These are phyloP conservation scores for Cryptus viduatorius DNA, from an alignment of 2,888 invertebrate genomes.

Conservation along the genomic window DNA sequence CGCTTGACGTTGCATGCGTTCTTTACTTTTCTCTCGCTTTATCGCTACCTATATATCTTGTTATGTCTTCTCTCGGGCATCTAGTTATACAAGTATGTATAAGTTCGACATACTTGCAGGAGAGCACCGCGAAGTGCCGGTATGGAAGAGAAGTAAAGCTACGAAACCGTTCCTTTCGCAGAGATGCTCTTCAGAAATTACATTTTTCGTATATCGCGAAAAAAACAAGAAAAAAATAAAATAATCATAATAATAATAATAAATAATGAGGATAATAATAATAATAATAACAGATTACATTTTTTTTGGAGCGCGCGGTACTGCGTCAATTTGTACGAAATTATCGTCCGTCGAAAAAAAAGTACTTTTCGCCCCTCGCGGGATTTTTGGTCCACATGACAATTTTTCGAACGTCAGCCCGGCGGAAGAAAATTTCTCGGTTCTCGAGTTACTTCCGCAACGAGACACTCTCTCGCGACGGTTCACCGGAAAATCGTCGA, in stretches of 20 bases:
- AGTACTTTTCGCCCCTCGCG: too few relatives aligned
- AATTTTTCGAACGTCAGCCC: background rate
- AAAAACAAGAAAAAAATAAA: too few relatives aligned
- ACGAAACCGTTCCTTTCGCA: background rate
- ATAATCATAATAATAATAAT: too few relatives aligned
- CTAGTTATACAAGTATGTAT: background rate
- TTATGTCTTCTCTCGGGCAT: slow-evolving; percentile 11
- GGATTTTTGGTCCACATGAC: too few relatives aligned
- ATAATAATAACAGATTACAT: too few relatives aligned
- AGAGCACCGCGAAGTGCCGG: slow-evolving; percentile 4
- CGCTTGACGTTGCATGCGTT: slow-evolving; percentile 41
- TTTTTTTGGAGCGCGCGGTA: too few relatives aligned
- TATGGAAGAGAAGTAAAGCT: background rate
- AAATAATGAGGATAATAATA: too few relatives aligned
- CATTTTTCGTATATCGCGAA: too few relatives aligned
- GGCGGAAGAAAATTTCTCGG: slow-evolving; percentile 4
- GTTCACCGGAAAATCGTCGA: background rate
- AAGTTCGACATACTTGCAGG: background rate
- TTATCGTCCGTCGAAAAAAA: too few relatives aligned
- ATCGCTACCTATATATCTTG: slow-evolving; percentile 28
- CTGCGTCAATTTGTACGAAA: too few relatives aligned
- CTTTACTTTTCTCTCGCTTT: slow-evolving; percentile 40
- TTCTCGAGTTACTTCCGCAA: slow-evolving; percentile 1
- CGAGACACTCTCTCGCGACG: background rate
- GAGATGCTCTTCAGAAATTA: too few relatives aligned